Base-by-base conservation (phyloP, 2,113 vertebrate genomes). In the Haemorhous mexicanus region DNA sequence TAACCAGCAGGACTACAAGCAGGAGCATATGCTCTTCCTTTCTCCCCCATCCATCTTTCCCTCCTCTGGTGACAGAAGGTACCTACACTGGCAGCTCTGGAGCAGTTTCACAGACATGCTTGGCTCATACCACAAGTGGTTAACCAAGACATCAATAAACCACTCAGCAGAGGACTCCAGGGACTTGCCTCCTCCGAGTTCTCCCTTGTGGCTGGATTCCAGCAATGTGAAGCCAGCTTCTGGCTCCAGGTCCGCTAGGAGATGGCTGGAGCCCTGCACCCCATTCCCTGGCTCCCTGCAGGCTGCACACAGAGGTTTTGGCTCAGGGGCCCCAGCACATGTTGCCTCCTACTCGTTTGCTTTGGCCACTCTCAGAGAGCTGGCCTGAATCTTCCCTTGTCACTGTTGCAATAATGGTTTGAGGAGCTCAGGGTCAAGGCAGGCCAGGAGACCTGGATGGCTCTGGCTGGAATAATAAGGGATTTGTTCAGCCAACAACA, bases 61-160 rank as follows among this genome's bases (percentile, higher is more conserved):
- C 46, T 92, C 39, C 43, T 81, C 61, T 80, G 2, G 1, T 52
- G 50, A 78, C 5, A 3, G 62, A 64, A 89, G 62, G 76, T 78
- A 90, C 90, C 92, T 68, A 84, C 59, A 24, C 68, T 64, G 88
- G 93, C 87, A 94, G 52, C 61, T 84, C 46, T 53, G 47, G 26
- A 97, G 74, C 53, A 90, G 72, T 81, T 96, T 89, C 90, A 61
- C 69, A 93, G 72, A 88, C 76, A 58, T 13, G 55, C 53, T 84
- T 97, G 93, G 90, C 90, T 93, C 46, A 64, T 16, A 68, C 83
- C 80, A 81, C 86, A 94, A 46, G 94, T 96, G 96, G 95, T 94
- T 96, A 96, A 96, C 96, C 94, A 92, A 92, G 83, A 86, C 73
- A 87, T 93, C 93, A 96, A 93, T 95, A 95, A 96, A 90, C 43